phyloP scores from a whole-genome alignment of 2,888 invertebrate species.

The Drosophila austrosaltans region DNA sequence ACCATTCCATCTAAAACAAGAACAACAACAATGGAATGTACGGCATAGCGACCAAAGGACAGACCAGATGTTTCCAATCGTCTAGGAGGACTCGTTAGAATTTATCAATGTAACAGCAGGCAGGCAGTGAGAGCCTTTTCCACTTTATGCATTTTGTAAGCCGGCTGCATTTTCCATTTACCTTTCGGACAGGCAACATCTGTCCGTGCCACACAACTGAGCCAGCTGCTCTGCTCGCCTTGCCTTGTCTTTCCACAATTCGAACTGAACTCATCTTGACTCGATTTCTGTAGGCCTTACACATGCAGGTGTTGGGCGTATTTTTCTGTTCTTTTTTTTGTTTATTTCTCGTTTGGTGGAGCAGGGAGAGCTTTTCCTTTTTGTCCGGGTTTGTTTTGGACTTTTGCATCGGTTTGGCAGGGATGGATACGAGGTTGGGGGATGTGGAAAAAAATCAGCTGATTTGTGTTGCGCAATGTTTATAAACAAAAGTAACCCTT shows the following conservation, averaged over 20 bases:
- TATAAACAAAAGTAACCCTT: slow-evolving; percentile 78
- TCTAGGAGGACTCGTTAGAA: slow-evolving; percentile 1
- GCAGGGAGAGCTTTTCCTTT: not conserved
- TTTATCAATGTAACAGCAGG: slow-evolving; percentile 52
- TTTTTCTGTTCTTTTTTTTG: not conserved
- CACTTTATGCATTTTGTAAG: slow-evolving; percentile 15
- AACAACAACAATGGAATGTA: slow-evolving; percentile 10
- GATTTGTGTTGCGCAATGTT: slow-evolving; percentile 71
- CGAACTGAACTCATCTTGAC: not conserved
- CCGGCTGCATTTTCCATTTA: slow-evolving; percentile 40
- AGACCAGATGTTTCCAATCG: slow-evolving; percentile 35
- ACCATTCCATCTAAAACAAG: not conserved
- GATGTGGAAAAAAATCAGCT: slow-evolving; percentile 72
- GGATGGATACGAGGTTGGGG: slow-evolving; percentile 65
- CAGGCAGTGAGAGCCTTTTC: slow-evolving; percentile 17
- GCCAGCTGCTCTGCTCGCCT: slow-evolving; percentile 12
- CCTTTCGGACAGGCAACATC: slow-evolving; percentile 35
- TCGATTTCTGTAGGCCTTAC: slow-evolving; percentile 3
- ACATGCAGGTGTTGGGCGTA: slow-evolving; percentile 13
- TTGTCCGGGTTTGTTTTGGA: not conserved
- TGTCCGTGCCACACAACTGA: slow-evolving; percentile 24
- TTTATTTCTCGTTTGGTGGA: not conserved
- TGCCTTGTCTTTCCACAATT: not conserved
- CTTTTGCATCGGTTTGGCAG: not conserved
- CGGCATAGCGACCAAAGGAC: not conserved